Conservation (phyloP, 2,113 vertebrate species). For the Hystrix cristata region DNA sequence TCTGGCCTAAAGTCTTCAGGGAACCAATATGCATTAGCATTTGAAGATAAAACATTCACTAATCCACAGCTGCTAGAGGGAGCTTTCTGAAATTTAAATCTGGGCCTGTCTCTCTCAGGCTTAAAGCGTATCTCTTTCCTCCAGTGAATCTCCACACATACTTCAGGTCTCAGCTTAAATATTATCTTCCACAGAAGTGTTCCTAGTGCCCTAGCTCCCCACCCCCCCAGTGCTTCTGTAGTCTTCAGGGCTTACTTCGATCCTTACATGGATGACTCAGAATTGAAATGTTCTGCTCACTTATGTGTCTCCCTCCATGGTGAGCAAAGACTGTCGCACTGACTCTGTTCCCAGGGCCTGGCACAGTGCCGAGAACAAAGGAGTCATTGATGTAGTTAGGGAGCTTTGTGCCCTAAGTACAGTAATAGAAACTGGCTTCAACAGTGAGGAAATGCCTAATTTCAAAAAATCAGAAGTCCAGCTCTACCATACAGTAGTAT, state of each 20-base stretch:
- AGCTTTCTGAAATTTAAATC: constrained; percentile 6
- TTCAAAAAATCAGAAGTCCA: neutral
- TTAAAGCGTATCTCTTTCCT: neutral
- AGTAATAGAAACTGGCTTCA: neutral
- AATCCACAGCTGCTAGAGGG: neutral
- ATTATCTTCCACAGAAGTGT: neutral
- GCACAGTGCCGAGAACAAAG: neutral
- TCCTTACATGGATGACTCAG: neutral
- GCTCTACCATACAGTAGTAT: rapidly evolving
- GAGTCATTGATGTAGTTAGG: neutral
- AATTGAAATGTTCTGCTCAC: neutral
- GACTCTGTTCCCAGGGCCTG: neutral
- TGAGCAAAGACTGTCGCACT: neutral
- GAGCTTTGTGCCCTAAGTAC: neutral
- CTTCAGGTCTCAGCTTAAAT: neutral
- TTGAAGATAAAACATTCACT: neutral
- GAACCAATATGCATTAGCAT: neutral
- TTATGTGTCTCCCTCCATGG: neutral
- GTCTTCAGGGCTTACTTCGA: neutral
- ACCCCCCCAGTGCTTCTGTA: neutral
- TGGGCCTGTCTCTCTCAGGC: neutral
- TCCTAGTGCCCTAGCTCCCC: neutral
- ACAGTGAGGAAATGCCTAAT: neutral
- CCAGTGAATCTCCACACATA: neutral
- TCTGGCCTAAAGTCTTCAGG: neutral